Conservation (phyloP, 2,888 invertebrate species). For the Temnothorax rugatulus region DNA sequence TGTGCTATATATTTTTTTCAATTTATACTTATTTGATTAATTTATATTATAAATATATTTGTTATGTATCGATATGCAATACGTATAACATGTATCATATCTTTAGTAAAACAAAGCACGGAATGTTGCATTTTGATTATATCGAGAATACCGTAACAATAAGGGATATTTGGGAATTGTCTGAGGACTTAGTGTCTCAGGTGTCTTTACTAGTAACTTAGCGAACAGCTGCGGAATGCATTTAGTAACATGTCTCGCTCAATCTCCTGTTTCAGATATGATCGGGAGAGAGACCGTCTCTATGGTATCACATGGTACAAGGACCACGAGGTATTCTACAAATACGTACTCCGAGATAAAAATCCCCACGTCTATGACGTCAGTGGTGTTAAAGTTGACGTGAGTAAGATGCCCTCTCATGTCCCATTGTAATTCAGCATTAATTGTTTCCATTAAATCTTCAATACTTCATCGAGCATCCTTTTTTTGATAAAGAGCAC, state of each 20-base stretch:
- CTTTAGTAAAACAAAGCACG: neutral
- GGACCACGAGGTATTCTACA: constrained; percentile 87
- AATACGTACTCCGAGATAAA: constrained; percentile 84
- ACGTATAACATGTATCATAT: neutral
- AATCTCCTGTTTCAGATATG: constrained; percentile 84
- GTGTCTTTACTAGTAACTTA: constrained; percentile 14
- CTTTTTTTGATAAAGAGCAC: neutral
- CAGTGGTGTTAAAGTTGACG: constrained; percentile 85
- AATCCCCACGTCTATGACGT: constrained; percentile 83
- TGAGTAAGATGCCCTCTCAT: constrained; percentile 77
- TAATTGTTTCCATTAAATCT: constrained; percentile 34
- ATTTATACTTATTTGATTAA: neutral
- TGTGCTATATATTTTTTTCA: neutral
- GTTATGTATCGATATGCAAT: neutral
- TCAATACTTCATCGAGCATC: neutral
- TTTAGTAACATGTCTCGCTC: constrained; percentile 49
- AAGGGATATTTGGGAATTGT: constrained; percentile 31
- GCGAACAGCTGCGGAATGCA: constrained; percentile 35
- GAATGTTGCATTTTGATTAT: neutral
- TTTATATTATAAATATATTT: neutral
- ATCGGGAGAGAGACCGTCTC: constrained; percentile 84
- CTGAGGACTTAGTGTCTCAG: neutral
- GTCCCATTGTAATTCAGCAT: neutral
- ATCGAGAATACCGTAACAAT: constrained; percentile 14
- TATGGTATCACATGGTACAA: constrained; percentile 87